A percentile compares a stretch with the other conserved stretches of the same genome.
phyloP scores from a whole-genome alignment of 2,888 invertebrate genomes.

The Endotricha flammealis region DNA sequence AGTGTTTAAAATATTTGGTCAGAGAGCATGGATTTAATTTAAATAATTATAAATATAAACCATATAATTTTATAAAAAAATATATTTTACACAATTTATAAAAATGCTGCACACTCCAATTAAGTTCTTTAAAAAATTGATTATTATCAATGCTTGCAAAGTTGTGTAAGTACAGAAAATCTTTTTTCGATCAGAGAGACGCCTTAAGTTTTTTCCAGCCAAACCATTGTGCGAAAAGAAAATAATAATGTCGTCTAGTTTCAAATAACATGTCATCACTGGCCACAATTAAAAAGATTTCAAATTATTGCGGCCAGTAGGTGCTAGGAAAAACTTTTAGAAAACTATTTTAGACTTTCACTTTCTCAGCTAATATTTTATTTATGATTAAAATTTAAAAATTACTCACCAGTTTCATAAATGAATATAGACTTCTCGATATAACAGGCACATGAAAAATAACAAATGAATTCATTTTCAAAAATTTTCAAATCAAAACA shows the following conservation, averaged over 20 bases:
- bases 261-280: too few species aligned
- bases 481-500: constrained; percentile 35
- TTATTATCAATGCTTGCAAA: too few species aligned
- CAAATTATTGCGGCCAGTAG: constrained; percentile 6
- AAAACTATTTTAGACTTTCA: constrained; percentile 7
- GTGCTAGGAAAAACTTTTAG: background rate
- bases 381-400: constrained; percentile 1
- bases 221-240: constrained; percentile 14
- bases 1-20: too few species aligned
- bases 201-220: constrained; percentile 45
- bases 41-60: background rate
- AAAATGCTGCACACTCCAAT: background rate
- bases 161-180: too few species aligned
- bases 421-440: background rate
- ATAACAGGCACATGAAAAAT: constrained; percentile 36
- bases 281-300: constrained; percentile 4
- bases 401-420: constrained; percentile 32
- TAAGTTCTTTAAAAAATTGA: constrained; percentile 1
- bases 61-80: background rate
- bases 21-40: too few species aligned
- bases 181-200: too few species aligned
- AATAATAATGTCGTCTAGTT: too few species aligned
- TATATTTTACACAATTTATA: too few species aligned
- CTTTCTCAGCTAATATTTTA: constrained; percentile 1
- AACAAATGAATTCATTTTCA: constrained; percentile 52